Percentiles rank a stretch among this genome's conserved stretches.
Evolutionary conservation across 2,888 invertebrate genomes (phyloP).

Genomic region (Amblyjoppa proteus): DNA sequence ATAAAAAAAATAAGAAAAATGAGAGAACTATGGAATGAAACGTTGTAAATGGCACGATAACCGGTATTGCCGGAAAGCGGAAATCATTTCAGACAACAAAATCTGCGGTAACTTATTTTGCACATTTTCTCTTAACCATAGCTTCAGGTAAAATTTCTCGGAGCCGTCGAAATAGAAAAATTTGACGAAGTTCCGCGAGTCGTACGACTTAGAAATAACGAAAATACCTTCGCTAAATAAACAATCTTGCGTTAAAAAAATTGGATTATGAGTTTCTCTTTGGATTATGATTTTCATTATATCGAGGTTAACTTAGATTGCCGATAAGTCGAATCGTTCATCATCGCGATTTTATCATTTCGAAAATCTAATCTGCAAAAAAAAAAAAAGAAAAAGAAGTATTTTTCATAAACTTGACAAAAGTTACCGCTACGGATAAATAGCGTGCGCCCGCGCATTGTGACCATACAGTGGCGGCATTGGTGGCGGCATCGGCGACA

Average conservation of each 20-base stretch:
- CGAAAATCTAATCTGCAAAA: not conserved
- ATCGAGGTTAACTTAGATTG: not conserved
- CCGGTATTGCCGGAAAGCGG: not conserved
- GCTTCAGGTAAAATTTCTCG: not conserved
- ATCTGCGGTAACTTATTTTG: not conserved
- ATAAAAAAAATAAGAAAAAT: not conserved
- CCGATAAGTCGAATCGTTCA: not conserved
- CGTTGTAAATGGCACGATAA: not conserved
- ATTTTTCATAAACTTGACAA: conserved; percentile 3
- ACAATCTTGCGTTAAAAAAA: not conserved
- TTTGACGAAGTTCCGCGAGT: not conserved
- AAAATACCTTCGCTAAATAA: not conserved
- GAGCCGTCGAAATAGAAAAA: not conserved
- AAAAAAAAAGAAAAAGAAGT: not conserved
- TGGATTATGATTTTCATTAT: not conserved
- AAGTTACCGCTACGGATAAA: not conserved
- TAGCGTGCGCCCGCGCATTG: conserved; percentile 31
- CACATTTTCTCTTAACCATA: not conserved
- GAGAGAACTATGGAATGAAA: not conserved
- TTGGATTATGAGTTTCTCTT: not conserved
- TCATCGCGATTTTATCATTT: not conserved
- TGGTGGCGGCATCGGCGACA: conserved; percentile 41
- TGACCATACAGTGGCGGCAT: conserved; percentile 33
- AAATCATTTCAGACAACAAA: not conserved
- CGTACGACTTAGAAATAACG: not conserved